Conservation (phyloP, 2,113 vertebrate species). For the Delphinapterus leucas region DNA sequence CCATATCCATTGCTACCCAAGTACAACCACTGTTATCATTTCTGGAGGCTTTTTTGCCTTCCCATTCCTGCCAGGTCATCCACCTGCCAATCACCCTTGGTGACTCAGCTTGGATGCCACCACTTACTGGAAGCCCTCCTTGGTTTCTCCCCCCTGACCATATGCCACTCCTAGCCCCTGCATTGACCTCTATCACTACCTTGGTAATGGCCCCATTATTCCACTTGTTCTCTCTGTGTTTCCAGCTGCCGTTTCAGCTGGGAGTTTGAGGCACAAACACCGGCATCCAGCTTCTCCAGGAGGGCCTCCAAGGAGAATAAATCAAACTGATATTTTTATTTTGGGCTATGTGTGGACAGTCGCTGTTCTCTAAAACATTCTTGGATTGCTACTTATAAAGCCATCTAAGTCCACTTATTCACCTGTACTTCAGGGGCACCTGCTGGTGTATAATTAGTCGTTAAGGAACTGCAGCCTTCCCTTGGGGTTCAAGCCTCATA, state of each 20-base stretch:
- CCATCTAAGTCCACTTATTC: neutral
- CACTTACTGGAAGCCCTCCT: neutral
- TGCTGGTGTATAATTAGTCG: neutral
- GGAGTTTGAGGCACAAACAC: neutral
- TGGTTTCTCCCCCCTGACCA: neutral
- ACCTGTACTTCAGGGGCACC: neutral
- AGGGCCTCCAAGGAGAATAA: constrained; percentile 24
- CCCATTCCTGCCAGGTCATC: neutral
- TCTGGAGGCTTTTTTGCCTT: neutral
- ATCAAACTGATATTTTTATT: constrained; percentile 44
- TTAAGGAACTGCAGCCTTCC: neutral
- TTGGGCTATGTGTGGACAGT: neutral
- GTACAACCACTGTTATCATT: neutral
- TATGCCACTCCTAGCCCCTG: no score
- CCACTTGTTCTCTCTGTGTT: neutral
- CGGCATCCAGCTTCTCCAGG: neutral
- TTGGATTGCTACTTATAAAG: neutral
- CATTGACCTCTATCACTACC: neutral
- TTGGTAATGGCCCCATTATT: neutral
- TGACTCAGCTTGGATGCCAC: neutral
- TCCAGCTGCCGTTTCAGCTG: neutral
- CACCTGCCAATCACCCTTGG: neutral
- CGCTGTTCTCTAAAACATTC: neutral
- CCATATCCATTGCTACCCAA: no score
- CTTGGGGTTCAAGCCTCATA: neutral